Percentiles rank a stretch among this genome's conserved stretches.
Evolutionary conservation across 2,113 vertebrate species (phyloP).

Genomic region (Sula dactylatra): DNA sequence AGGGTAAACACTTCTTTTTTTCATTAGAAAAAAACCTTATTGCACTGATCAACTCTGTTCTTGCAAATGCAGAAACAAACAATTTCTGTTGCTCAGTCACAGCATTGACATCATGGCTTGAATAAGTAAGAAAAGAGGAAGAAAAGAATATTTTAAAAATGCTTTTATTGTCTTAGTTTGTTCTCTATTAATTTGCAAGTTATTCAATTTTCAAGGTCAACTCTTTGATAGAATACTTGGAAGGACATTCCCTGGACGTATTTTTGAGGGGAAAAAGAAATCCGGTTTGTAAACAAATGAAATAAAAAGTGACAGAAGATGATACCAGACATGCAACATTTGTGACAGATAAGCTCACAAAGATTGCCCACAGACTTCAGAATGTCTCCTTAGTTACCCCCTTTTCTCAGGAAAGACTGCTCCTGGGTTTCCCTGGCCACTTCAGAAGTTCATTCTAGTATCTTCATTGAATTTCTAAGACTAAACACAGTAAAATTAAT

Average conservation of each 20-base stretch:
- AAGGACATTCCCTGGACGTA: conserved; percentile 45
- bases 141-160: neutral
- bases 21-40: neutral
- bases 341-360: conserved; percentile 54
- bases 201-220: conserved; percentile 46
- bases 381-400: neutral
- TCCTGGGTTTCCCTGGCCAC: neutral
- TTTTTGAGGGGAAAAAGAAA: neutral
- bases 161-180: neutral
- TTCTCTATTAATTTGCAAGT: conserved; percentile 3
- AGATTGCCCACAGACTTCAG: conserved; percentile 53
- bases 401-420: neutral
- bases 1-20: neutral
- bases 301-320: conserved; percentile 61
- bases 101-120: neutral
- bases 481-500: neutral
- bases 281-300: conserved; percentile 46
- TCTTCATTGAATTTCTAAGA: conserved; percentile 14
- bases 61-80: neutral
- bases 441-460: conserved; percentile 10
- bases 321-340: conserved; percentile 39
- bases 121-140: neutral
- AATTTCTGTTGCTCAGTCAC: neutral
- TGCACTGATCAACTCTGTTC: neutral
- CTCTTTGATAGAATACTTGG: neutral